Evolutionary conservation across 2,888 invertebrate species (phyloP), one percentile per base, ranked within the genome.

Genomic region (Eurytoma californica): DNA sequence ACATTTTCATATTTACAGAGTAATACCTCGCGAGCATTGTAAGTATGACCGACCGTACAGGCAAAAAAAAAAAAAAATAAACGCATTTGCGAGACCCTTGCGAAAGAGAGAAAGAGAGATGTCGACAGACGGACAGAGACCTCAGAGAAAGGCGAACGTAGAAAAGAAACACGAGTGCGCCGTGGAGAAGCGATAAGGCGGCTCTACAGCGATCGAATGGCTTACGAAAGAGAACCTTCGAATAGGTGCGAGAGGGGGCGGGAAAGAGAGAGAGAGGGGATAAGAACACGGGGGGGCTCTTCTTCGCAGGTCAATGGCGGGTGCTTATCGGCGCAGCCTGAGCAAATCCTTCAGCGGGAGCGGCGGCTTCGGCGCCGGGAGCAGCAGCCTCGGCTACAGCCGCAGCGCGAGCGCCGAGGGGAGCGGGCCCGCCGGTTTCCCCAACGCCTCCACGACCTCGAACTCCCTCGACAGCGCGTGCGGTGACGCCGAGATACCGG

Each of bases 391-490:
- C 90, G 91, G 88, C 91, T 67, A 13, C 68, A 63, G 24, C 47
- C 65, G 66, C 47, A 61, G 72, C 67, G n/a, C 39, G 57, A 55
- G 20, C 57, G 76, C 39, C 3, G 47, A 14, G 53, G 53, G 61
- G 16, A 30, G 39, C 63, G 63, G 53, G 14, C 53, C 20, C 24
- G 51, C 39, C 30, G 78, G 67, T 18, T 51, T 39, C 39, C 68
- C 67, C 9, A 82, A 82, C 65, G 83, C 86, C 14, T 86, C 87
- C 57, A 87, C 87, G 30, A 86, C 85, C 53, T 86, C 89, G 77
- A 86, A 86, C 82, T 87, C 89, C 70, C 82, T 88, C 88, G 91
- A 88, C 84, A 88, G 86, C 85, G 85, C 85, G 87, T 83, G 87
- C 88, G 82, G 80, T 53, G 82, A 80, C 12, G 55, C 75, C 30